These are phyloP conservation scores for Acrocephalus kingi DNA, from an alignment of 2,113 vertebrate genomes.

Conservation along the genomic window DNA sequence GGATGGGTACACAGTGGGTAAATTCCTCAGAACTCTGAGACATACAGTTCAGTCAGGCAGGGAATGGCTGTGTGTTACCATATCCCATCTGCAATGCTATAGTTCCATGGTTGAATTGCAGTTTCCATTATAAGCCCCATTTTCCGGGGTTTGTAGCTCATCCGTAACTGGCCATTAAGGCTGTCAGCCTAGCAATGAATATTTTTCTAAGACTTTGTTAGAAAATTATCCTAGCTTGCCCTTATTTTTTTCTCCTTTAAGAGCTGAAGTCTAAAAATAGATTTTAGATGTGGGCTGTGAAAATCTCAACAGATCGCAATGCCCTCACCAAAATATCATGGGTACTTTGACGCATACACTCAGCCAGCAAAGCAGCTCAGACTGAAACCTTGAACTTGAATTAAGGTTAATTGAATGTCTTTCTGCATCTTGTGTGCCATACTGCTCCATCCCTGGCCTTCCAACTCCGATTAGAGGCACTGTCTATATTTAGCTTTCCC, in stretches of 20 bases:
- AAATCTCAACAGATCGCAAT: background rate
- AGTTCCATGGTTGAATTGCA: background rate
- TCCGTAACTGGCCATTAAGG: conserved; percentile 19
- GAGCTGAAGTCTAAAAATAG: conserved; percentile 33
- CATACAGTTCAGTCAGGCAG: background rate
- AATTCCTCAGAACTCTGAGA: background rate
- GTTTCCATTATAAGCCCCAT: conserved; percentile 34
- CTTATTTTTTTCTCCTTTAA: background rate
- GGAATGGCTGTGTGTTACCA: background rate
- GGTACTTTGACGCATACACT: background rate
- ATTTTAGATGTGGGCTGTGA: conserved; percentile 33
- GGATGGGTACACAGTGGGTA: background rate
- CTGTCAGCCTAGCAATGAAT: conserved; percentile 32
- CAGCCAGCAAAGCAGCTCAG: conserved; percentile 10
- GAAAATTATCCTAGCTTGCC: background rate
- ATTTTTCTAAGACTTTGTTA: conserved; percentile 22
- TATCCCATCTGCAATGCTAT: background rate
- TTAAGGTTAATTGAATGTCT: conserved; percentile 41
- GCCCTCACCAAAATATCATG: background rate
- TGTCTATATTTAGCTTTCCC: conserved; percentile 17
- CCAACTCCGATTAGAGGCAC: background rate
- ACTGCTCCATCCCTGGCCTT: conserved; percentile 2
- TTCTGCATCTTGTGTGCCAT: background rate
- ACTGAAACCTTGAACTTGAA: background rate
- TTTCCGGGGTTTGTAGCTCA: conserved; percentile 36